These are phyloP conservation scores for Panurus biarmicus DNA, from an alignment of 2,113 vertebrate species.

Conservation along the genomic window DNA sequence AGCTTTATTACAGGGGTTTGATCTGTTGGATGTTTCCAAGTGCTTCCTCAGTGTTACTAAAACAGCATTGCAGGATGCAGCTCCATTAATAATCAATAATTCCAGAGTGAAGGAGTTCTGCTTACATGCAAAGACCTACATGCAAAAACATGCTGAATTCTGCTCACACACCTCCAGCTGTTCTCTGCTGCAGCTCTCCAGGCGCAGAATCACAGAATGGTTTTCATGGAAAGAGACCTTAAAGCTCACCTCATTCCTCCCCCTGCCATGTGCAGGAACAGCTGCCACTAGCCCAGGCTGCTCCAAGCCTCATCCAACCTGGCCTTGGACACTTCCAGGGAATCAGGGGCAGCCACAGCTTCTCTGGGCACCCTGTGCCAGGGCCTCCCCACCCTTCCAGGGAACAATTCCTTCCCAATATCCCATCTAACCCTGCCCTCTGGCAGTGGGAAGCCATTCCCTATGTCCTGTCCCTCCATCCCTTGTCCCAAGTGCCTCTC, in stretches of 20 bases:
- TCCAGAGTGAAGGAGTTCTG: not conserved
- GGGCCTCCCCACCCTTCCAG: not conserved
- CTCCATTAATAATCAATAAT: not conserved
- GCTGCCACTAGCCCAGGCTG: fast-evolving
- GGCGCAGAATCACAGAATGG: not conserved
- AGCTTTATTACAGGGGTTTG: not conserved
- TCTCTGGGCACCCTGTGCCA: not conserved
- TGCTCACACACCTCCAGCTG: not conserved
- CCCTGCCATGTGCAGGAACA: not conserved
- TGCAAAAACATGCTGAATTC: not conserved
- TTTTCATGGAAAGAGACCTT: not conserved
- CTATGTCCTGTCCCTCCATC: not conserved
- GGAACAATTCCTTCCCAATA: not conserved
- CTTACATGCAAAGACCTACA: not conserved
- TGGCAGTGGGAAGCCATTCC: not conserved
- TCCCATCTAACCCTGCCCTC: not conserved
- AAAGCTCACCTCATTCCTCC: not conserved
- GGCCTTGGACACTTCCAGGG: not conserved
- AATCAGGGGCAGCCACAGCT: not conserved
- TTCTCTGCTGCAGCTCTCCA: not conserved
- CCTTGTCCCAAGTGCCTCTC: not conserved
- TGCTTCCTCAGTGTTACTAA: not conserved
- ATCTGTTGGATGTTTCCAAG: not conserved
- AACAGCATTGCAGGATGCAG: not conserved
- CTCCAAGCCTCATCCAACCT: fast-evolving